Percentiles rank a stretch among this genome's conserved stretches.
Conservation (phyloP, 2,797 vertebrate species). For the Hyperoplus immaculatus region DNA sequence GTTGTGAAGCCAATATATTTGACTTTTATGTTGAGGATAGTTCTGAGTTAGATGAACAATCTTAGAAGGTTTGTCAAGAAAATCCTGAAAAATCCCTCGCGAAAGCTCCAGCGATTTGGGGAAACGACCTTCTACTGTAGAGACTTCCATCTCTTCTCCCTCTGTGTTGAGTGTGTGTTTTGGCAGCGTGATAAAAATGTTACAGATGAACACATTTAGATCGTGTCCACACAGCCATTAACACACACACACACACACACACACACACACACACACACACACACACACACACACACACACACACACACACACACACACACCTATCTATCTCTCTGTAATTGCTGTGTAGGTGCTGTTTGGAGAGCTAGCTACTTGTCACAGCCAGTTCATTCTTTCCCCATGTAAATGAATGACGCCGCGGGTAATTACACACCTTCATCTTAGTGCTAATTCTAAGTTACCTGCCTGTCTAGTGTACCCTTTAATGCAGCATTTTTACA, state of each 20-base stretch:
- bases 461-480: slow-evolving; percentile 19
- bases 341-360: slow-evolving; percentile 76
- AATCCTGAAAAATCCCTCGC: not conserved
- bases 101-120: slow-evolving; percentile 26
- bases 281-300: slow-evolving; percentile 44
- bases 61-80: not conserved
- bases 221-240: slow-evolving; percentile 74
- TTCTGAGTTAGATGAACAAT: not conserved
- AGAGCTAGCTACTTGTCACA: slow-evolving; percentile 60
- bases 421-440: slow-evolving; percentile 71
- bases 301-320: slow-evolving; percentile 42
- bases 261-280: slow-evolving; percentile 34
- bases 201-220: slow-evolving; percentile 80
- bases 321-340: slow-evolving; percentile 76
- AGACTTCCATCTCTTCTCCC: slow-evolving; percentile 2
- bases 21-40: not conserved
- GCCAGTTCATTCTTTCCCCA: slow-evolving; percentile 60
- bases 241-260: slow-evolving; percentile 47
- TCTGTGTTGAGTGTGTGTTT: slow-evolving; percentile 26
- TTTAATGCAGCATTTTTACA: slow-evolving; percentile 43
- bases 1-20: not conserved
- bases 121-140: not conserved
- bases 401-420: slow-evolving; percentile 56
- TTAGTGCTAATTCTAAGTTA: slow-evolving; percentile 70
- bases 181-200: slow-evolving; percentile 62